These are phyloP conservation scores for Hystrix brachyura DNA, from an alignment of 2,113 vertebrate genomes.

Conservation along the genomic window DNA sequence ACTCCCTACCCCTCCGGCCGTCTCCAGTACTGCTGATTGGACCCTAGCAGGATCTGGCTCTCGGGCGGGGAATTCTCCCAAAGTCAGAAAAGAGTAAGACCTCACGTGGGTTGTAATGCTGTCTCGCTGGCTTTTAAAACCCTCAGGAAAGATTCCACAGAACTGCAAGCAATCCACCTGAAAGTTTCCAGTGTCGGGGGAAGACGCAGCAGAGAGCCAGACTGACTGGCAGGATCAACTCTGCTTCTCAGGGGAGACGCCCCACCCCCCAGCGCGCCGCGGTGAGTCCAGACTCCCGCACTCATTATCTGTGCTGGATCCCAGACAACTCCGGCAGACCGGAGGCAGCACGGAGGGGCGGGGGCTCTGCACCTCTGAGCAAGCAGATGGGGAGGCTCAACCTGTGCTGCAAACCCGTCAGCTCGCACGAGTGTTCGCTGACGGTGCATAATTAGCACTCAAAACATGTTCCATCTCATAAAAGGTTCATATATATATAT, in stretches of 20 bases:
- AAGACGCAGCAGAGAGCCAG: conserved; percentile 3
- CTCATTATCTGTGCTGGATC: not conserved
- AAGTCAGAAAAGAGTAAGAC: not conserved
- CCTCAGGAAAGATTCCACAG: not conserved
- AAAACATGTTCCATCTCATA: conserved; percentile 39
- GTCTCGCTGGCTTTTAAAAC: not conserved
- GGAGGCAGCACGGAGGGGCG: not conserved
- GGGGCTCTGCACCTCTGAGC: not conserved
- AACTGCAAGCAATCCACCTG: not conserved
- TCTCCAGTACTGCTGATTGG: too few relatives aligned
- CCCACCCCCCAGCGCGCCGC: not conserved
- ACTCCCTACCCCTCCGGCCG: not conserved
- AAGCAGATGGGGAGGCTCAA: conserved; percentile 33
- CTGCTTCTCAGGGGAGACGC: not conserved
- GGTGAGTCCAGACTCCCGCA: not conserved
- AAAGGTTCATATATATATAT: not conserved
- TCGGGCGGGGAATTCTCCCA: not conserved
- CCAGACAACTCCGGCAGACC: fast-evolving
- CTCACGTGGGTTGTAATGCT: not conserved
- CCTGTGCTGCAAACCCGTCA: conserved; percentile 38
- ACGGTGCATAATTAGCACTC: conserved; percentile 70
- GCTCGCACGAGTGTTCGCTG: conserved; percentile 59
- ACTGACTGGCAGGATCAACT: conserved; percentile 16
- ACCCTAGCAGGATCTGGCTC: not conserved
- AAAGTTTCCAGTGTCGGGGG: not conserved